Evolutionary conservation across 2,797 vertebrate genomes (phyloP), one percentile per base, ranked within the genome.

Genomic region (Enoplosus armatus): DNA sequence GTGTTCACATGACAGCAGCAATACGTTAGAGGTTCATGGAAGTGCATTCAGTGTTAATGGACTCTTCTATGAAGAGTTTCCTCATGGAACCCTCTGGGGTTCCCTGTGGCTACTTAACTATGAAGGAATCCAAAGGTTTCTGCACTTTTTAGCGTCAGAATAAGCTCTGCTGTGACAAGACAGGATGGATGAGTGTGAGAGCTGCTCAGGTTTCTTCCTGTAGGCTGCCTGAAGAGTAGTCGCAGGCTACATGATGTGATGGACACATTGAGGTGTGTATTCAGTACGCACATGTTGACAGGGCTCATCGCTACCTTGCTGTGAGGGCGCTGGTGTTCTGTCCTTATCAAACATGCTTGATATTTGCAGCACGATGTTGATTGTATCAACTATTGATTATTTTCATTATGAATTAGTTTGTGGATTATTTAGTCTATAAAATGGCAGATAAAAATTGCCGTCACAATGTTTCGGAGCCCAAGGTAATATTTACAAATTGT

Each of bases 121-220:
- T 31, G 35, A 68, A 45, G 61, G 48, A 71, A 74, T 66, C 31
- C 6, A 26, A 24, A 58, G 18, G 53, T 56, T 18, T 59, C 6
- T 37, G 26, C 12, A 29, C 10, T 39, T 31, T 14, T 14, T n/a
- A 27, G 58, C 6, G 29, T 29, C 27, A 22, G 24, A 26, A 27
- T 4, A 8, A 10, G 16, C 20, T 31, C 14, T 45, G 47, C n/a
- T 45, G 27, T 55, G 59, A 59, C 43, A n/a, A 12, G 59, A 73
- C 12, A 22, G 35, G 54, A 50, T 20, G 20, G 41, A 70, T 48
- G 70, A 62, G 69, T 47, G 48, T 18, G 26, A 43, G 45, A 27
- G 58, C 51, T 35, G 59, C 63, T 73, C 56, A 41, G 18, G 62
- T 61, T 79, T 75, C 55, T 47, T 54, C 22, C 27, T 56, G 24